Evolutionary conservation across 2,797 vertebrate species (phyloP), one percentile per base, ranked within the genome.

Genomic region (Psittacula echo): DNA sequence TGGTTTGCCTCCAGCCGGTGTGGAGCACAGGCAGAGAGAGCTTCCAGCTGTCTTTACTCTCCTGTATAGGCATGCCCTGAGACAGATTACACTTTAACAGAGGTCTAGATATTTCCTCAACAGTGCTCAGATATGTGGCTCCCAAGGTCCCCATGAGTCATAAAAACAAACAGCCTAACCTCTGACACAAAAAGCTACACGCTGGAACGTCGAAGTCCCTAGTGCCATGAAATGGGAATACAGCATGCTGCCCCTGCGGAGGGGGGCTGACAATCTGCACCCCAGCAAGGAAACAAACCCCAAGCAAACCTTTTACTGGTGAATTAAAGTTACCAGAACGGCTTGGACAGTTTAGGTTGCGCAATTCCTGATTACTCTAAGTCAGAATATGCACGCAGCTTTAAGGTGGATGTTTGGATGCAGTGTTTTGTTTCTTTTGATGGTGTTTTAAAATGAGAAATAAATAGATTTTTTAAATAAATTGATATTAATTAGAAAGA

Each of bases 41-140:
- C 83, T 82, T 41, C 0, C 1, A 89, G 92, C 41, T 56, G 74
- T 10, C 86, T 90, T 64, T 37, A 30, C 85, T 62, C 71, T 92
- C 88, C 74, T 90, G 90, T 45, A 67, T 0, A 76, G 88, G n/a
- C 90, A 92, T 89, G 86, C 56, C 83, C 81, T 20, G 32, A 54
- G 82, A 82, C 34, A 64, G 95, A 92, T 96, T 96, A 95, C 88
- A 95, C 47, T 96, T 97, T 96, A 97, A 96, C 93, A 97, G 93
- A 97, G 77, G 74, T 89, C 86, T 79, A 82, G 94, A 82, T 95
- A 90, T 93, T 96, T 94, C 83, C 84, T 72, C 84, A 87, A 68
- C 0, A 13, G 83, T 68, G 61, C 84, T 92, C 34, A 74, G 96
- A 96, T 94, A 93, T 47, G 87, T 85, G 90, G 86, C 67, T 96